Percentiles rank a stretch among this genome's conserved stretches.
phyloP scores from a whole-genome alignment of 1,140 invertebrate species.

The Armadillidium nasatum region DNA sequence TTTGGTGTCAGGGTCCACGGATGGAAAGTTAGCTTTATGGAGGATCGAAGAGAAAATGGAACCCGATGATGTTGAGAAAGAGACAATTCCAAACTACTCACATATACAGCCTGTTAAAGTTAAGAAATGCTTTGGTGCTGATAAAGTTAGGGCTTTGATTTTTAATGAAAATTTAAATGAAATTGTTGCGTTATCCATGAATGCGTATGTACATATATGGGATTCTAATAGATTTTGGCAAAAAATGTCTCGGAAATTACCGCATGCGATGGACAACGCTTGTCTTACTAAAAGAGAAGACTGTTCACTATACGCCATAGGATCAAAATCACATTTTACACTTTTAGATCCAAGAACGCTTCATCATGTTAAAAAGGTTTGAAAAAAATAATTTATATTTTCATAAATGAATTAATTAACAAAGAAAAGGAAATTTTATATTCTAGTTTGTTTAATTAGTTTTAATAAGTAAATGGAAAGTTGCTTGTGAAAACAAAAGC shows the following conservation, averaged over 20 bases:
- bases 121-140: constrained; percentile 39
- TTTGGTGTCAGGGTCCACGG: constrained; percentile 85
- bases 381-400: no score
- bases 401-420: no score
- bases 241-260: constrained; percentile 78
- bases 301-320: constrained; percentile 78
- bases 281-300: constrained; percentile 77
- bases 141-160: constrained; percentile 77
- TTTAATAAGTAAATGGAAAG: not conserved
- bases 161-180: constrained; percentile 81
- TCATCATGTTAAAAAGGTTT: no score
- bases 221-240: no score
- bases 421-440: no score
- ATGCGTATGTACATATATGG: no score
- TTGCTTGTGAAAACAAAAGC: not conserved
- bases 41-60: constrained; percentile 47
- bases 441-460: not conserved
- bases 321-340: no score
- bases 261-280: constrained; percentile 85
- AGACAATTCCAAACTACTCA: constrained; percentile 28
- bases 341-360: no score
- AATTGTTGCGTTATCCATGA: constrained; percentile 84
- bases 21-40: constrained; percentile 62
- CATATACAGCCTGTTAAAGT: constrained; percentile 38
- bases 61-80: constrained; percentile 1